These are phyloP conservation scores for Micromys minutus DNA, from an alignment of 2,113 vertebrate species.

Conservation along the genomic window DNA sequence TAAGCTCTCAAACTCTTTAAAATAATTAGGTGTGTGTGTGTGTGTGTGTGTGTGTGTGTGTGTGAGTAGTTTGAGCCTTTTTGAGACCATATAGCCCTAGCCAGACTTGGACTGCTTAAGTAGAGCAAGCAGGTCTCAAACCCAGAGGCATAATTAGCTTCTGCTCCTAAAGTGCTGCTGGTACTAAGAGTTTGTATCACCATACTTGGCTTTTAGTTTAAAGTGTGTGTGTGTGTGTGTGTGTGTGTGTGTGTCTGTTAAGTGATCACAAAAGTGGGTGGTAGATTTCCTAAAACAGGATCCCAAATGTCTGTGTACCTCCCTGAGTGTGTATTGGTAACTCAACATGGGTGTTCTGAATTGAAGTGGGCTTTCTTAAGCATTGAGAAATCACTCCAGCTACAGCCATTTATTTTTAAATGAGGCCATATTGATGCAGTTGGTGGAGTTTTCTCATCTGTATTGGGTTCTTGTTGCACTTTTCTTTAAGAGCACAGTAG, in stretches of 20 bases:
- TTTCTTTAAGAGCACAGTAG: neutral
- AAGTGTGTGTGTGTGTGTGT: neutral
- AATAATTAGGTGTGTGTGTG: neutral
- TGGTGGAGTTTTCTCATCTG: neutral
- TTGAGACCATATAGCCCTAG: neutral
- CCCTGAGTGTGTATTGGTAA: no score
- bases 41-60: neutral
- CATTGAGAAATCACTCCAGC: neutral
- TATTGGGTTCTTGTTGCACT: neutral
- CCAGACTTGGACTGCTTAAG: neutral
- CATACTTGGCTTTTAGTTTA: neutral
- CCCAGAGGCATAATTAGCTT: neutral
- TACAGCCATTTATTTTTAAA: neutral
- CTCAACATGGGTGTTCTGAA: neutral
- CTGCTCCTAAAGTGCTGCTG: neutral
- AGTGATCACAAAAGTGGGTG: neutral
- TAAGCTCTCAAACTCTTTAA: neutral
- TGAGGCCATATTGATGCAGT: neutral
- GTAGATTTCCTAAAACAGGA: neutral
- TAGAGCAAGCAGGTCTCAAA: neutral
- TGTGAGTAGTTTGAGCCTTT: neutral
- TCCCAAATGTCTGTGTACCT: fast-evolving
- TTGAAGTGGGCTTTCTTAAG: neutral
- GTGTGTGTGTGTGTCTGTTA: neutral
- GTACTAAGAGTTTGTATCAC: neutral